Percentiles rank a stretch among this genome's conserved stretches.
Conservation (phyloP, 2,888 invertebrate species). For the Neoaliturus tenellus region DNA sequence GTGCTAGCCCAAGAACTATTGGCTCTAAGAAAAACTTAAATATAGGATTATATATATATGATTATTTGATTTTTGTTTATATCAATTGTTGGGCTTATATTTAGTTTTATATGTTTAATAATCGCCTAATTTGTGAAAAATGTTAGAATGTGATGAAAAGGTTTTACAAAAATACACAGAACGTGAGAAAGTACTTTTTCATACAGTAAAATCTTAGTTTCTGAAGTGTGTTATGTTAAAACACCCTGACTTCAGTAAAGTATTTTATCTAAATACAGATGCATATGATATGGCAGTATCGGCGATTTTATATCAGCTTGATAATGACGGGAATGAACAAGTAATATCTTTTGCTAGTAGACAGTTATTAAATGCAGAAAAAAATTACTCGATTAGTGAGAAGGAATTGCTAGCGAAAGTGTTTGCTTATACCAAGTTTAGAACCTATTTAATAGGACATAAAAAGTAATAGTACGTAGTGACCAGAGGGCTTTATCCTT, state of each 20-base stretch:
- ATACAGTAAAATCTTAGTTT: background rate
- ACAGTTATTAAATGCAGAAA: background rate
- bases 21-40: no score
- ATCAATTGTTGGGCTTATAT: no score
- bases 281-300: background rate
- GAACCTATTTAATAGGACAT: background rate
- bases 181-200: no score
- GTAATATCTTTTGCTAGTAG: background rate
- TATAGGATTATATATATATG: no score
- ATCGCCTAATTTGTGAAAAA: no score
- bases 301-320: background rate
- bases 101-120: no score
- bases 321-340: background rate
- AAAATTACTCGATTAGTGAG: background rate
- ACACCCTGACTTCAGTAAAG: background rate
- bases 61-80: no score
- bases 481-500: slow-evolving; percentile 27
- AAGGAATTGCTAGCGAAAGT: background rate
- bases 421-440: background rate
- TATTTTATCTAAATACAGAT: background rate
- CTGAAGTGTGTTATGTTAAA: background rate
- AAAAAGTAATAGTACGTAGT: background rate
- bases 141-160: no score
- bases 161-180: no score
- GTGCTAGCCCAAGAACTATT: no score